phyloP scores from a whole-genome alignment of 2,797 vertebrate genomes.

The Hoplostethus mediterraneus region DNA sequence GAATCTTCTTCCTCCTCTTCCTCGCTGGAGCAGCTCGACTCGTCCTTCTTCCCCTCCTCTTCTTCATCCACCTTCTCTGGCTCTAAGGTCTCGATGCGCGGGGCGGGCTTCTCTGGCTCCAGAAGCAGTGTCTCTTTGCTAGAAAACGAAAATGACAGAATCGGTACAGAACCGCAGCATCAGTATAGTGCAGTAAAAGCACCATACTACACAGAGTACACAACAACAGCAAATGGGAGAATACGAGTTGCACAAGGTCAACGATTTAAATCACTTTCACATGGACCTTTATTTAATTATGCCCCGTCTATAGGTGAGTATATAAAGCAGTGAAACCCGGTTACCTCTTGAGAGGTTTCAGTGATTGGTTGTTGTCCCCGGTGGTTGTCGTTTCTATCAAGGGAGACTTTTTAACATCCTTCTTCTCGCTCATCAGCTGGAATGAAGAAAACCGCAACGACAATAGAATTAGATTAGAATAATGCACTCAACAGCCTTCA shows the following conservation, averaged over 20 bases:
- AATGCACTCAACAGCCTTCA: neutral
- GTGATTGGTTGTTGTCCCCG: slow-evolving; percentile 94
- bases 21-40: slow-evolving; percentile 99
- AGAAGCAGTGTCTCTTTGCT: slow-evolving; percentile 96
- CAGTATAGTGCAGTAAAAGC: neutral
- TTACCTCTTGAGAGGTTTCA: slow-evolving; percentile 95
- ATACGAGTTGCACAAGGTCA: too few species aligned
- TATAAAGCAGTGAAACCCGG: slow-evolving; percentile 12
- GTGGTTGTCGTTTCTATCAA: slow-evolving; percentile 95
- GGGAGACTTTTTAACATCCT: slow-evolving; percentile 94
- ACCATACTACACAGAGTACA: neutral
- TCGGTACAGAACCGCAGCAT: slow-evolving; percentile 4
- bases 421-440: slow-evolving; percentile 95
- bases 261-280: too few species aligned
- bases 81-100: slow-evolving; percentile 93
- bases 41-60: slow-evolving; percentile 97
- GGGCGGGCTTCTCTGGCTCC: slow-evolving; percentile 93
- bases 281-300: too few species aligned
- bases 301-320: too few species aligned
- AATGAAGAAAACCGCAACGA: slow-evolving; percentile 29
- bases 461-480: neutral
- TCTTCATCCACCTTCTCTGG: slow-evolving; percentile 97
- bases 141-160: slow-evolving; percentile 12
- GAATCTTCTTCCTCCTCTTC: slow-evolving; percentile 99
- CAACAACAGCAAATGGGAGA: too few species aligned